Conservation (phyloP, 2,888 invertebrate species). For the Hylaea fasciaria region DNA sequence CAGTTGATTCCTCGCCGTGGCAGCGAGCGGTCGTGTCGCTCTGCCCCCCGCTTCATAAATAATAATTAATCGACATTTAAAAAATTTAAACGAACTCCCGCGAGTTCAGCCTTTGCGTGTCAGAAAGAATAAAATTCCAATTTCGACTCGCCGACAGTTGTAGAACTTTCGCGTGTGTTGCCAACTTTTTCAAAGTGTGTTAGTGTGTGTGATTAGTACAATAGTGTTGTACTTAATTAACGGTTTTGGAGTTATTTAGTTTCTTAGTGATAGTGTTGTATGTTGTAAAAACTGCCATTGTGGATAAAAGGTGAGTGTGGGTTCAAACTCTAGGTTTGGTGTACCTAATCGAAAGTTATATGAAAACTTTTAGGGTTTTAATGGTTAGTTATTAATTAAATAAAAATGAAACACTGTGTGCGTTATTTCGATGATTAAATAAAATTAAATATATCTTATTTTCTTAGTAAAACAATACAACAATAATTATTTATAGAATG, state of each 20-base stretch:
- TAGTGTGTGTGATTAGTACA: constrained; percentile 25
- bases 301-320: constrained; percentile 31
- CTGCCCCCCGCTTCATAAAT: constrained; percentile 25
- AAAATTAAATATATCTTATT: no score
- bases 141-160: constrained; percentile 20
- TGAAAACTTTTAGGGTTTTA: no score
- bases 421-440: no score
- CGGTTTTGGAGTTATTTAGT: constrained; percentile 30
- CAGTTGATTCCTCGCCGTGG: constrained; percentile 29
- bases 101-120: constrained; percentile 30
- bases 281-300: constrained; percentile 23
- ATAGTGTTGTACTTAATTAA: constrained; percentile 37
- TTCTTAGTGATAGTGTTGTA: constrained; percentile 33
- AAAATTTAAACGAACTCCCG: constrained; percentile 28
- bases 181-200: constrained; percentile 34
- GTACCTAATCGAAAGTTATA: not conserved
- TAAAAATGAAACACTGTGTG: no score
- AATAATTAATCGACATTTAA: constrained; percentile 35
- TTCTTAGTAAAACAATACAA: no score
- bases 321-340: not conserved
- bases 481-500: no score
- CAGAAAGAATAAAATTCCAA: constrained; percentile 29
- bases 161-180: constrained; percentile 21
- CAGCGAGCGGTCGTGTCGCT: constrained; percentile 31
- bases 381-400: no score